Conservation (phyloP, 2,797 vertebrate species). For the Pseudotriccus pelzelni region DNA sequence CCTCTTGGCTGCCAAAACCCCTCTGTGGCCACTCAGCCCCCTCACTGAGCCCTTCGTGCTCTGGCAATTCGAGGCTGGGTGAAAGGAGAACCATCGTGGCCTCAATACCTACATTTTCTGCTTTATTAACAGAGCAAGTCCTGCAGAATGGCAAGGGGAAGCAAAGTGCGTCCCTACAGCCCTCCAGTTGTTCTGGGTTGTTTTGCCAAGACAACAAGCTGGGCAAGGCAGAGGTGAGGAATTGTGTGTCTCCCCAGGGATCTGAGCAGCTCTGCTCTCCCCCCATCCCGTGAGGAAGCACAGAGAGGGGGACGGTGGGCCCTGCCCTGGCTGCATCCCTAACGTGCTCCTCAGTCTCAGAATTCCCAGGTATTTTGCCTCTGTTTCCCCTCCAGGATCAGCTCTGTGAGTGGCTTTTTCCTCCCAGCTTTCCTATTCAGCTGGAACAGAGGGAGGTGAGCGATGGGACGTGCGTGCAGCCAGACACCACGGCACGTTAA, state of each 20-base stretch:
- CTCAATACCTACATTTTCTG: neutral
- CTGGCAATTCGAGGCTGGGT: neutral
- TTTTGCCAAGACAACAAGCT: neutral
- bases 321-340: neutral
- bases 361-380: neutral
- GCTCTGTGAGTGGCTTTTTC: neutral
- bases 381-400: neutral
- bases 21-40: accelerated
- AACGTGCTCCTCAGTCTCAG: neutral
- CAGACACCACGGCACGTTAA: accelerated
- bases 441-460: neutral
- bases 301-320: neutral
- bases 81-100: neutral
- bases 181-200: neutral
- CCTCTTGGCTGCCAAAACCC: neutral
- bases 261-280: neutral
- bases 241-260: accelerated
- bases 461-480: accelerated
- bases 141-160: neutral
- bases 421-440: accelerated
- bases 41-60: neutral
- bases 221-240: neutral
- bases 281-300: neutral
- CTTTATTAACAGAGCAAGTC: neutral
- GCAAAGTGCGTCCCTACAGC: neutral